Conservation (phyloP, 2,797 vertebrate species). For the Diceros bicornis region DNA sequence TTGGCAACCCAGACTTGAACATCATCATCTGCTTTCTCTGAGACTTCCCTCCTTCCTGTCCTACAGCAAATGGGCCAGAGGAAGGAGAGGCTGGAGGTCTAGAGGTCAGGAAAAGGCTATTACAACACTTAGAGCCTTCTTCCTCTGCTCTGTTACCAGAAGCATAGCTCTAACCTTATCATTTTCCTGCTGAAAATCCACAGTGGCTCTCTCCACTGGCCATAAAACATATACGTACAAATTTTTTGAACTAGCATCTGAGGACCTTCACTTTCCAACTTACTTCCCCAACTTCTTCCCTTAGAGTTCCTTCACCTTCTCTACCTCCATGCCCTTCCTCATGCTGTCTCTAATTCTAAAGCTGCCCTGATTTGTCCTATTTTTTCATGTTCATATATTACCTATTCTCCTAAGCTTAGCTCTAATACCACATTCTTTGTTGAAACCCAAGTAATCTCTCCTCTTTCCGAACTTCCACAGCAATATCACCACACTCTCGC, state of each 20-base stretch:
- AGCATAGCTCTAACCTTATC: background rate
- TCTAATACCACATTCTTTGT: background rate
- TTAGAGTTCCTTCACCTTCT: background rate
- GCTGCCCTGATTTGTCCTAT: background rate
- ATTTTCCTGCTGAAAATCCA: background rate
- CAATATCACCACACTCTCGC: background rate
- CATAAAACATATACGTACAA: background rate
- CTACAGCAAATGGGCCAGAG: background rate
- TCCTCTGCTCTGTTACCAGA: background rate
- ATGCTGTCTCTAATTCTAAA: background rate
- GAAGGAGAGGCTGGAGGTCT: background rate
- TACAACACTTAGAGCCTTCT: background rate
- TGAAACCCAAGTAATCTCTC: background rate
- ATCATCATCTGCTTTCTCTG: background rate
- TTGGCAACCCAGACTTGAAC: background rate
- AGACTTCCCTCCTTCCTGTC: background rate
- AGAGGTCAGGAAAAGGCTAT: background rate
- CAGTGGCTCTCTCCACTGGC: background rate
- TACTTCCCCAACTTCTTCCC: background rate
- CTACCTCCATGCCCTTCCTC: background rate
- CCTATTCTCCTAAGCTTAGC: background rate
- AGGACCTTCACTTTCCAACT: background rate
- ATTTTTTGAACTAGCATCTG: background rate
- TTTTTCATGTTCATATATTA: background rate
- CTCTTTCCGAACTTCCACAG: background rate